Base-by-base conservation (phyloP, 2,888 invertebrate genomes). In the Pemphredon lugubris region DNA sequence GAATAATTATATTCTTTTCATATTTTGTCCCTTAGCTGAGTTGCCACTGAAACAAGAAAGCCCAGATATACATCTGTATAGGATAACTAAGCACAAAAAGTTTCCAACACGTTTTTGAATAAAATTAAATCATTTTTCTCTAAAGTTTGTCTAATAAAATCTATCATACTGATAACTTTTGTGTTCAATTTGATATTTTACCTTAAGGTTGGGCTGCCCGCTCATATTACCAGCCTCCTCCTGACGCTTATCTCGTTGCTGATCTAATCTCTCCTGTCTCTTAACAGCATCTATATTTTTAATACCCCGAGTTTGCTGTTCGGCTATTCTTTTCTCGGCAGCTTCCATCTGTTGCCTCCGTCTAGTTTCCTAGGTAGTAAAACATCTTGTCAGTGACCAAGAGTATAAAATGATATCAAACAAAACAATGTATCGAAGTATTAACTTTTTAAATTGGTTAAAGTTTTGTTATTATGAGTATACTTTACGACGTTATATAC, bases 301-400 rank as follows among this genome's bases (percentile, higher is more conserved):
- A 2, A 95, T 91, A 0, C 95, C 95, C 2, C 94, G 91, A 0
- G 89, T 84, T 23, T 93, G 93, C 64, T 92, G 92, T 78, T 94
- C 92, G 0, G 90, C 90, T 0, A 92, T 91, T 1, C 95, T 91
- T 47, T 91, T 91, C 86, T 95, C 94, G 0, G 94, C 95, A 0
- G 95, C 95, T 79, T 94, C 94, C 4, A 92, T 90, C 80, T 93
- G 93, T 83, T 93, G 93, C 14, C 91, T 91, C 26, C 94, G 91
- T 51, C 94, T 69, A 20, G 60, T 68, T 32, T 78, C 82, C 80
- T 81, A 48, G n/a, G 39, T 1, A 32, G 7, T 26, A 7, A 26
- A 26, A 26, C n/a, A n/a, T n/a, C n/a, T n/a, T n/a, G n/a, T n/a
- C n/a, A n/a, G n/a, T n/a, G n/a, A n/a, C n/a, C n/a, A n/a, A n/a